Evolutionary conservation across 2,797 vertebrate species (phyloP), one percentile per base, ranked within the genome.

Genomic region (Loris lydekkerianus): DNA sequence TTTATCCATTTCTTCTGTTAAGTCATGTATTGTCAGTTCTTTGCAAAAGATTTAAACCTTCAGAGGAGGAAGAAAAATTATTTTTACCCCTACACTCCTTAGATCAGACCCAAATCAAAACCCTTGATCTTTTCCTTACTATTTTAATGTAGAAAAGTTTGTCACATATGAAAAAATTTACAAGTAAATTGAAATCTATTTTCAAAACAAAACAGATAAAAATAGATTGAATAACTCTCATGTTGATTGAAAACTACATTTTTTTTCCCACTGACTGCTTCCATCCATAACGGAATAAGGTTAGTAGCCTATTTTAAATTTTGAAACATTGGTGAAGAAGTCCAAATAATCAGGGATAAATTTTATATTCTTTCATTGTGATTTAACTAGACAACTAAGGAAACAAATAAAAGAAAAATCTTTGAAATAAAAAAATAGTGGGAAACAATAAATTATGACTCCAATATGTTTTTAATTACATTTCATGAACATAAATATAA

Each of bases 201-300:
- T 69, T 94, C 86, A 77, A 91, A 86, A 46, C 14, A 70, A 95
- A 49, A 87, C 18, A 25, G 58, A 63, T 29, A 81, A 83, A 85
- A 75, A 67, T 53, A 95, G 61, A 34, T 86, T 86, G n/a, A 86
- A 92, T 93, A 81, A 76, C 93, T 85, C 63, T 96, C 73, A 82
- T 58, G 10, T 58, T 97, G 69, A 83, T 58, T 80, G 91, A 92
- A 93, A 96, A 94, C 77, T 92, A 60, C 96, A 96, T 88, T 93
- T n/a, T 92, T 80, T 81, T 53, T 53, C 15, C 49, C 49, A 87
- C 17, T 76, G 53, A 76, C 72, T 84, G 31, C 14, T 90, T 92
- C 82, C 4, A 46, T 75, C 61, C 56, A 65, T 70, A 67, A 18
- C 11, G 10, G 5, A 84, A 83, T 89, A 90, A 94, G 43, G 43